Evolutionary conservation across 1,140 invertebrate genomes (phyloP), one percentile per base, ranked within the genome.

Genomic region (Streblospio benedicti): DNA sequence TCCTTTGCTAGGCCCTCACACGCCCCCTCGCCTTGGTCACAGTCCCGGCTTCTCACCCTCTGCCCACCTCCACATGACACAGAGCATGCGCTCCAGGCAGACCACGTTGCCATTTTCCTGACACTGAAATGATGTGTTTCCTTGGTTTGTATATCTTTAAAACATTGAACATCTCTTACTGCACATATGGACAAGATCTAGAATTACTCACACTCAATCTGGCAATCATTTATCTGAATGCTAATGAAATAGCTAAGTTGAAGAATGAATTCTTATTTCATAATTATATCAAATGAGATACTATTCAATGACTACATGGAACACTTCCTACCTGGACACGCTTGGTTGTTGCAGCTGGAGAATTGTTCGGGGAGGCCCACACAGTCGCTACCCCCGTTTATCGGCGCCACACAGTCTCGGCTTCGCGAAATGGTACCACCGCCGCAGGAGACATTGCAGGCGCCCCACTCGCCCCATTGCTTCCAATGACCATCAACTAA

Each of bases 11-110:
- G n/a, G n/a, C n/a, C n/a, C n/a, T n/a, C n/a, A n/a, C n/a, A n/a
- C n/a, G n/a, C n/a, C n/a, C n/a, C n/a, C n/a, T n/a, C n/a, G n/a
- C n/a, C n/a, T n/a, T n/a, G n/a, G n/a, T n/a, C 68, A 60, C 73
- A 75, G 16, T 61, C 63, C n/a, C 73, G 57, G 30, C 61, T 83
- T 5, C 90, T 83, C 59, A 84, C 86, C 14, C 87, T 82, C 33
- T 87, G 81, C 0, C 93, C 93, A 72, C 91, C 87, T 0, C 91
- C 92, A 73, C 93, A 97, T 0, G 87, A 87, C 0, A 88, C 87
- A 65, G 86, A 91, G 78, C 93, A 97, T 2, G 87, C 82, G 12
- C 89, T 86, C 91, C 91, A 96, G 85, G 30, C 86, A 83, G 16
- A 83, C 80, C 45, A 88, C 0, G 71, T 57, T 44, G 81, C 76